Evolutionary conservation across 2,888 invertebrate species (phyloP).

Genomic region (Theretra japonica): DNA sequence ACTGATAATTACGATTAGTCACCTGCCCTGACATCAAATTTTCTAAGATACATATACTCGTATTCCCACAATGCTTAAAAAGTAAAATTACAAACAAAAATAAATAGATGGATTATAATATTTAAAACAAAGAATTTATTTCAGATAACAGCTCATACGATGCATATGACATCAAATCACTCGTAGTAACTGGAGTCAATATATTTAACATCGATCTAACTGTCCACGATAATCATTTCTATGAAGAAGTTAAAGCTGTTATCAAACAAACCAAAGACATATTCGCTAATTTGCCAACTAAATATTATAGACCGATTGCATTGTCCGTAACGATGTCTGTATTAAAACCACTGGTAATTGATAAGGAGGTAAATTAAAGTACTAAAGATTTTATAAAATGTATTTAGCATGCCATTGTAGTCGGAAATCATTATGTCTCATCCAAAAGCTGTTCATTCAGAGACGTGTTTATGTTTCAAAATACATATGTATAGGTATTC

Average conservation of each 20-base stretch:
- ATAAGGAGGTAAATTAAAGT: slow-evolving; percentile 31
- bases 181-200: slow-evolving; percentile 45
- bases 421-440: too few species aligned
- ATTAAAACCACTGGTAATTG: slow-evolving; percentile 41
- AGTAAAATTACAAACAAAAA: too few species aligned
- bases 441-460: too few species aligned
- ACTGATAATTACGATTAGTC: too few species aligned
- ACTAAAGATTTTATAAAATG: too few species aligned
- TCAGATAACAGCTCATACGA: slow-evolving; percentile 8
- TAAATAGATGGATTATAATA: too few species aligned
- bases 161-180: background rate
- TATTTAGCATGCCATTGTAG: too few species aligned
- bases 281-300: slow-evolving; percentile 35
- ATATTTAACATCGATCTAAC: slow-evolving; percentile 54
- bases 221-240: slow-evolving; percentile 38
- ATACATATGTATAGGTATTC: too few species aligned
- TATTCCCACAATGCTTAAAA: too few species aligned
- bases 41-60: too few species aligned
- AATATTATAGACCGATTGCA: slow-evolving; percentile 43
- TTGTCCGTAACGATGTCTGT: slow-evolving; percentile 47
- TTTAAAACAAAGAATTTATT: background rate
- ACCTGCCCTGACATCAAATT: too few species aligned
- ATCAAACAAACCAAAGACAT: slow-evolving; percentile 31
- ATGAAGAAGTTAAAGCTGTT: slow-evolving; percentile 37
- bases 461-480: too few species aligned